Base-by-base conservation (phyloP, 1,140 invertebrate genomes). In the Hydropsyche tenuis region DNA sequence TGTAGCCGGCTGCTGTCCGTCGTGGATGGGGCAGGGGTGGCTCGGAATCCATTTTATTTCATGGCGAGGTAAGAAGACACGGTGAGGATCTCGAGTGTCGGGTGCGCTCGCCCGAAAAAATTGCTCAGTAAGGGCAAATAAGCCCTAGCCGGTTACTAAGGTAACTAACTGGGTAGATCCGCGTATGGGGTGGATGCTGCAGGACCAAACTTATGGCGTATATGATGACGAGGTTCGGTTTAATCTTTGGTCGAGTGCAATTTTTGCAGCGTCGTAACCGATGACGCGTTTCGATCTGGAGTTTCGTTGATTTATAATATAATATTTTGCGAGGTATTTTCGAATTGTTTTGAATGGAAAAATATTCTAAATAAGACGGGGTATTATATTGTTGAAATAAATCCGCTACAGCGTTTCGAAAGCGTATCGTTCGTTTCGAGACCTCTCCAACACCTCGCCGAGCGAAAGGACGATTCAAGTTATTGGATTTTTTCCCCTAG, bases 51-150 rank as follows among this genome's bases (percentile, higher is more conserved):
- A 48, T 48, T 48, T 48, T 48, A 48, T 48, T 48, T 14, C 45
- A 16, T 12, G 45, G 11, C 45, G 23, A 22, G 51, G 68, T 37
- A 42, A 56, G 23, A 18, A 56, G 68, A 42, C 66, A 16, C 16
- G 18, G 45, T n/a, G 18, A 23, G 48, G 16, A 23, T 70, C 68
- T 70, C 68, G 45, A 70, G 68, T 70, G 68, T 22, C 51, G 46
- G 68, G 68, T 70, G 68, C 68, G 68, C 68, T 70, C 48, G 68
- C 25, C 68, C 68, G 68, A 70, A 70, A 70, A 70, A 70, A 70
- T 70, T 46, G 68, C 68, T 56, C 68, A 70, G 48, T 70, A 70
- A 70, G 68, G 68, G 68, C 68, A 70, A 70, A 70, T 70, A 70
- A 70, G 68, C 68, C 25, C 20, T 20, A 16, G 51, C 22, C 68